Conservation (phyloP, 2,888 invertebrate species). For the Hemicrepidius hirtus region DNA sequence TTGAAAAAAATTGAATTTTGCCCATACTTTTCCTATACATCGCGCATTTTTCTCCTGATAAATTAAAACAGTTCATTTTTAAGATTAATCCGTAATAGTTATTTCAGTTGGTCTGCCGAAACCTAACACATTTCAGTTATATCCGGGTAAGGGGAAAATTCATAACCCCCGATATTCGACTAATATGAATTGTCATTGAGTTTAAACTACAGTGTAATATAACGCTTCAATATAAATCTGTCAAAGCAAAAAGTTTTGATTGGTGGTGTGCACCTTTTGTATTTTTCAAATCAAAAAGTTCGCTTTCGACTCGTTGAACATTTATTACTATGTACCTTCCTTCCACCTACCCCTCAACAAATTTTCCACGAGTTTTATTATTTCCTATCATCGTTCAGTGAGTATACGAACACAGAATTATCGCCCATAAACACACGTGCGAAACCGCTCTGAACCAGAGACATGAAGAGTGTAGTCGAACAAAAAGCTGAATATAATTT, state of each 20-base stretch:
- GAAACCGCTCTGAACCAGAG: slow-evolving; percentile 12
- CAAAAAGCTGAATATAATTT: slow-evolving; percentile 25
- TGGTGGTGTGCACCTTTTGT: not conserved
- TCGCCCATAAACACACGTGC: slow-evolving; percentile 29
- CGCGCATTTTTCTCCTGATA: too few relatives aligned
- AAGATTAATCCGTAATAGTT: too few relatives aligned
- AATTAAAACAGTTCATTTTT: too few relatives aligned
- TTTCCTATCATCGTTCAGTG: slow-evolving; percentile 21
- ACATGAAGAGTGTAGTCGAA: slow-evolving; percentile 5
- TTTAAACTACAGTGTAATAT: too few relatives aligned
- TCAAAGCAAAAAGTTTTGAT: not conserved
- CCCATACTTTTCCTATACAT: too few relatives aligned
- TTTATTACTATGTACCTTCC: slow-evolving; percentile 23
- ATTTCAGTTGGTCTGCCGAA: too few relatives aligned
- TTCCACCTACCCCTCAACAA: slow-evolving; percentile 1
- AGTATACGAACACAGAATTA: slow-evolving; percentile 16
- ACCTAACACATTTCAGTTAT: too few relatives aligned
- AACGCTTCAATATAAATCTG: too few relatives aligned
- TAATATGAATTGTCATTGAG: too few relatives aligned
- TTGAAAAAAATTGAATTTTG: too few relatives aligned
- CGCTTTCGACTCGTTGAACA: not conserved
- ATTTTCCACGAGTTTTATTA: slow-evolving; percentile 18
- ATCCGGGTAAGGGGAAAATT: too few relatives aligned
- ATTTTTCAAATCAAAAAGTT: slow-evolving; percentile 2
- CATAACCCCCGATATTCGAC: too few relatives aligned